A percentile compares a stretch with the other conserved stretches of the same genome.
phyloP scores from a whole-genome alignment of 2,113 vertebrate genomes.

The Theropithecus gelada region DNA sequence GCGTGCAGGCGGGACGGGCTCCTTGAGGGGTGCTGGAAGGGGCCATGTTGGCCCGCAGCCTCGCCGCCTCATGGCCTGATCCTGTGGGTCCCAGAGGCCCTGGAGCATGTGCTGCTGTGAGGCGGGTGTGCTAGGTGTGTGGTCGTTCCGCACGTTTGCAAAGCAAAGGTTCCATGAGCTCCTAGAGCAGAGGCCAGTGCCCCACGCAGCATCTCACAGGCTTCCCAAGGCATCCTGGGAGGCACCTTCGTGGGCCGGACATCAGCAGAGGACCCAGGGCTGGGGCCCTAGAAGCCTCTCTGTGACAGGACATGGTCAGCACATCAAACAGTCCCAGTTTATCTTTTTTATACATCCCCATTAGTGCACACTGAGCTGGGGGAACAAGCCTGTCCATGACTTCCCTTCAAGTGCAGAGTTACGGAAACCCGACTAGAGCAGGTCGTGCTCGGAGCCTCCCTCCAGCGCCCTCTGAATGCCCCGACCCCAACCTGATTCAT shows the following conservation, averaged over 20 bases:
- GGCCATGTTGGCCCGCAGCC: neutral
- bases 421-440: rapidly evolving
- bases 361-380: neutral
- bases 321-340: neutral
- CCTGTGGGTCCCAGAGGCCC: neutral
- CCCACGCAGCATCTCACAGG: neutral
- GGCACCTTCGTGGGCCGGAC: neutral
- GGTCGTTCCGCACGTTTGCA: rapidly evolving
- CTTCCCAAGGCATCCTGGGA: neutral
- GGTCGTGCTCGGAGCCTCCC: rapidly evolving
- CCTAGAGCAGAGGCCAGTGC: neutral
- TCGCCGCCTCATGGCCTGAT: neutral
- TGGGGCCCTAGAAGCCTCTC: neutral
- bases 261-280: neutral
- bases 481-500: neutral
- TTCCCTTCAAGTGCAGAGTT: neutral
- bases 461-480: neutral
- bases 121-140: neutral
- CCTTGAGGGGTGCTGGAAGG: neutral
- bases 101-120: neutral
- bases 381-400: rapidly evolving
- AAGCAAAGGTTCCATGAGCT: neutral
- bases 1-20: neutral
- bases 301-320: neutral
- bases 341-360: neutral